Percentiles rank a stretch among this genome's conserved stretches.
Conservation (phyloP, 2,797 vertebrate genomes). For the Spheniscus humboldti region DNA sequence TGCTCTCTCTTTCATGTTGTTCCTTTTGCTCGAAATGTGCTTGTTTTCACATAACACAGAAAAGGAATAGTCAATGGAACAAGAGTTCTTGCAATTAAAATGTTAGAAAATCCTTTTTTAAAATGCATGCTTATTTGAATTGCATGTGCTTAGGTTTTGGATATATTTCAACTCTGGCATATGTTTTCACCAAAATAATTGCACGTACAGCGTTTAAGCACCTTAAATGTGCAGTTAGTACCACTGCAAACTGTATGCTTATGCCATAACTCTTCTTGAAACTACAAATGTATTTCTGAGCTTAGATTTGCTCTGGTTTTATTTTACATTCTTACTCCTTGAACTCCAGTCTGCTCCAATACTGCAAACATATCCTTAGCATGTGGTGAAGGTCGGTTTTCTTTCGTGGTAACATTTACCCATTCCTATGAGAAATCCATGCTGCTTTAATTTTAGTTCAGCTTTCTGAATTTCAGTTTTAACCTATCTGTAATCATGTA, state of each 20-base stretch:
- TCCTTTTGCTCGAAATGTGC: background rate
- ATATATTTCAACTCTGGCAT: background rate
- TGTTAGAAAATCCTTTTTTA: background rate
- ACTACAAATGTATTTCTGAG: background rate
- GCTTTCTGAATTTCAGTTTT: background rate
- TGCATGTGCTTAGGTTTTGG: background rate
- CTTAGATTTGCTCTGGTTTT: background rate
- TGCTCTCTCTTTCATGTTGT: background rate
- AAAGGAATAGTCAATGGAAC: background rate
- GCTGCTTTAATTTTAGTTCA: background rate
- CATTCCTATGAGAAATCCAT: background rate
- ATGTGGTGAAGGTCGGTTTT: background rate
- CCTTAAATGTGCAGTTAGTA: background rate
- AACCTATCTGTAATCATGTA: background rate
- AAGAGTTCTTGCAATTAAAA: background rate
- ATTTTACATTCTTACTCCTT: background rate
- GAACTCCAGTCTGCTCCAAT: background rate
- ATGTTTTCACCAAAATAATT: background rate
- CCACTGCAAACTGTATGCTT: background rate
- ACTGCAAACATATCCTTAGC: background rate
- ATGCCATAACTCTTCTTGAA: background rate
- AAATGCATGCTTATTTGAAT: background rate
- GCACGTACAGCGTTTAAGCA: background rate
- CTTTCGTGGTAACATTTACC: background rate
- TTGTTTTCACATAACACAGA: background rate